Base-by-base conservation (phyloP, 1,140 invertebrate species). In the Lysiphlebus fabarum region DNA sequence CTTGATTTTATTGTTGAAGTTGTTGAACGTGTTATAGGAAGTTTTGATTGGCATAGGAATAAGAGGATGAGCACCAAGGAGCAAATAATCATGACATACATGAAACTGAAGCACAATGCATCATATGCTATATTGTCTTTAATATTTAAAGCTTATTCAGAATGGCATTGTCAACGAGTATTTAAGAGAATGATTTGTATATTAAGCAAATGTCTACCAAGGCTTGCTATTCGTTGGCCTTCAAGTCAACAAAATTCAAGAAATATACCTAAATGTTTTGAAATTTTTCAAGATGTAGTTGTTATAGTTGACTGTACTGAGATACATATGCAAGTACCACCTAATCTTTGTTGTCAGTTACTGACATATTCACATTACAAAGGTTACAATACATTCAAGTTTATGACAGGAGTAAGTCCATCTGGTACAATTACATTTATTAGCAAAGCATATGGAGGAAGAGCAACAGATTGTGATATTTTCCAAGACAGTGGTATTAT, bases 291-390 rank as follows among this genome's bases (percentile, higher is more conserved):
- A 37, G 41, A 62, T 34, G 55, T 47, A 6, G 14, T 59, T 9
- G 48, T 63, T 41, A 57, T 65, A 14, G 12, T 68, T 4, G 66
- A 68, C 45, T 67, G 66, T 40, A 62, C 64, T 5, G 65, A 68
- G 48, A 26, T 67, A 47, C 43, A 26, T 37, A 53, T 65, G 0
- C 42, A 65, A 17, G 36, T 42, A 26, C 56, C 55, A 8, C 33
- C 55, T 26, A 63, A 61, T 37, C 41, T 59, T 12, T 33, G 56
- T 10, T 62, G 63, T 26, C 50, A 58, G 34, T 58, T 64, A 41
- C 26, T 50, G 41, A 64, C 63, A 4, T 68, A 61, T 45, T 70
- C 67, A 6, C 56, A 61, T 12, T 71, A 70, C 48, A 72, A 72
- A 61, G 42, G 62, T 34, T 44, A 65, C 26, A 63, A 67, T 38